These are phyloP conservation scores for Danaus plexippus DNA, from an alignment of 1,140 invertebrate genomes.

Conservation along the genomic window DNA sequence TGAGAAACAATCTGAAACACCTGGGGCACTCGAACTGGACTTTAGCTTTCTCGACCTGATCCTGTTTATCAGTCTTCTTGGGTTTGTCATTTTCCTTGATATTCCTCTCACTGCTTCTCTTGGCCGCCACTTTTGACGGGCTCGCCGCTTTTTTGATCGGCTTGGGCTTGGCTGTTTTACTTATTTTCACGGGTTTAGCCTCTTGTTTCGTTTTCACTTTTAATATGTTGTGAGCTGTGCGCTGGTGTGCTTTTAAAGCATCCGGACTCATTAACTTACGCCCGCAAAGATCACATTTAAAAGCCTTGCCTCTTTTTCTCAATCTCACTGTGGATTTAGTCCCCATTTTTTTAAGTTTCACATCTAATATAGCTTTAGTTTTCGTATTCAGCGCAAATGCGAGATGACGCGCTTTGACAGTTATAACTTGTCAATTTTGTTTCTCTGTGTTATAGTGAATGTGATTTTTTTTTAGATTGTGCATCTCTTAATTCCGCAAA, in stretches of 20 bases:
- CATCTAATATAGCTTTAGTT: too few species aligned
- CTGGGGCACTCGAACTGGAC: conserved; percentile 41
- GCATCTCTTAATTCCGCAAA: background rate
- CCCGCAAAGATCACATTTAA: conserved; percentile 40
- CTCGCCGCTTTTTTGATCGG: conserved; percentile 5
- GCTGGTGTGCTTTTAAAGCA: conserved; percentile 31
- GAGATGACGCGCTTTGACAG: conserved; percentile 29
- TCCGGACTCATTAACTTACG: conserved; percentile 29
- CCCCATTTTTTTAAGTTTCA: conserved; percentile 30
- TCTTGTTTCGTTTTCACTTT: conserved; percentile 18
- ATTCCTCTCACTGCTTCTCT: conserved; percentile 10
- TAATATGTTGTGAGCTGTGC: conserved; percentile 29
- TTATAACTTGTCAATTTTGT: conserved; percentile 6
- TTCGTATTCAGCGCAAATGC: conserved; percentile 6
- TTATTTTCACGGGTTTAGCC: conserved; percentile 3
- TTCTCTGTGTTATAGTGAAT: background rate
- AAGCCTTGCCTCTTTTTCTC: conserved; percentile 24
- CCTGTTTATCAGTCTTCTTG: background rate
- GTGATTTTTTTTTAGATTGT: background rate
- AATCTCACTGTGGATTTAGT: conserved; percentile 31
- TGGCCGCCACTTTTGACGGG: conserved; percentile 1
- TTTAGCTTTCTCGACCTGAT: conserved; percentile 7
- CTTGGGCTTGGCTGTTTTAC: conserved; percentile 14
- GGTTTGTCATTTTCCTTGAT: conserved; percentile 3
- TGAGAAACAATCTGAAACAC: conserved; percentile 28